Percentiles rank a stretch among this genome's conserved stretches.
Conservation (phyloP, 2,797 vertebrate species). For the Aphelocoma californica region DNA sequence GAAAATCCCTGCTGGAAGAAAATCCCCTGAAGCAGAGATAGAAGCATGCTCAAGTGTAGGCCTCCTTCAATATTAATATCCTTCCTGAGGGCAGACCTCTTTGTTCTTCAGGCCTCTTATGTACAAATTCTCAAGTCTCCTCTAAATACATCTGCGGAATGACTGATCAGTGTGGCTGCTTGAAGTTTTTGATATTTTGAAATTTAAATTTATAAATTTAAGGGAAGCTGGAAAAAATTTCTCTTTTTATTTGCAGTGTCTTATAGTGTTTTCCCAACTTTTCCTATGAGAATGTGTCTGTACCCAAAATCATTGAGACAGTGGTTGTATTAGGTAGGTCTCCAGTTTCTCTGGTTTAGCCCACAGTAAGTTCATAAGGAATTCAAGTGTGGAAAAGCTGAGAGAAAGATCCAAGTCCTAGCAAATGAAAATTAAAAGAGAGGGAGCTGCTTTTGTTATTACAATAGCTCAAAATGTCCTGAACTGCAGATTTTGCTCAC, state of each 20-base stretch:
- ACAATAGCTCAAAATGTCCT: not conserved
- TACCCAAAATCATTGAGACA: not conserved
- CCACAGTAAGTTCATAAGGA: not conserved
- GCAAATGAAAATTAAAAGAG: not conserved
- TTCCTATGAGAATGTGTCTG: not conserved
- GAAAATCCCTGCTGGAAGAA: constrained; percentile 44
- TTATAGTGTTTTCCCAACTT: not conserved
- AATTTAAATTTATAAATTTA: not conserved
- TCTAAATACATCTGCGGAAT: not conserved
- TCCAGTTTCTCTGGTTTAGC: not conserved
- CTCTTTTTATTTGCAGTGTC: not conserved
- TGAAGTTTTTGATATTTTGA: not conserved
- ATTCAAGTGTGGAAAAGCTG: not conserved
- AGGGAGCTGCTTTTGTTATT: not conserved
- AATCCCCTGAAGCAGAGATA: not conserved
- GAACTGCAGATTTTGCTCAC: not conserved
- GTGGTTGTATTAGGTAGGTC: not conserved
- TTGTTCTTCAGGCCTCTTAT: constrained; percentile 2
- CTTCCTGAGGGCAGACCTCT: constrained; percentile 2
- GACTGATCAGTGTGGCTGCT: not conserved
- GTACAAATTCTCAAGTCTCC: not conserved
- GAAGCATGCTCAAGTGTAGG: not conserved
- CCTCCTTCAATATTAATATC: constrained; percentile 33
- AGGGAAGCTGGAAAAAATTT: not conserved
- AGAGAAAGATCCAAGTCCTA: not conserved